Evolutionary conservation across 2,797 vertebrate species (phyloP).

Genomic region (Thunnus albacares): DNA sequence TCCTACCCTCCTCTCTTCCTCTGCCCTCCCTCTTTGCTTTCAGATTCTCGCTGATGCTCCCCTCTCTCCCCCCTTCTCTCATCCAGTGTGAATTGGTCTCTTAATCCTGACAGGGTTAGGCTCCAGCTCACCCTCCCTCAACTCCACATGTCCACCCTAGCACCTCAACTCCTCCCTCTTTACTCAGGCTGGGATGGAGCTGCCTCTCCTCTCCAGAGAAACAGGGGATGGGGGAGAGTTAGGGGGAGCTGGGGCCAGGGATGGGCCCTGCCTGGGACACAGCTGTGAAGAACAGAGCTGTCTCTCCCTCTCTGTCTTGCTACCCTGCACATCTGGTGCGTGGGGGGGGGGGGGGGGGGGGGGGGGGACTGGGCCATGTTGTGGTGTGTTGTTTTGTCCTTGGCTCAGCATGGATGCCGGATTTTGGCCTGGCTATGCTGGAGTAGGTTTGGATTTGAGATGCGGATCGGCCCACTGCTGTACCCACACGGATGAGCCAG

Average conservation of each 20-base stretch:
- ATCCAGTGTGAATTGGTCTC: constrained; percentile 62
- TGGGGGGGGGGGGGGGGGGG: neutral
- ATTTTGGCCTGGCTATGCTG: constrained; percentile 57
- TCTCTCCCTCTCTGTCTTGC: constrained; percentile 53
- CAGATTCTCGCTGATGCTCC: constrained; percentile 43
- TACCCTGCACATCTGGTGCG: constrained; percentile 70
- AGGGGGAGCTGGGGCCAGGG: constrained; percentile 12
- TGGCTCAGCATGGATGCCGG: constrained; percentile 54
- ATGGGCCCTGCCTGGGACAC: constrained; percentile 54
- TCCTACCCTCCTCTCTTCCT: constrained; percentile 1
- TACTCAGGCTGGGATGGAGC: constrained; percentile 40
- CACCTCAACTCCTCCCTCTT: constrained; percentile 29
- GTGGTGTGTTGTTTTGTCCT: constrained; percentile 66
- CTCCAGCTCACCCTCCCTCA: constrained; percentile 52
- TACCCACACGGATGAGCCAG: constrained; percentile 52
- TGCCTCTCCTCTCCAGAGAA: constrained; percentile 56
- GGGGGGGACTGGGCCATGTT: constrained; percentile 36
- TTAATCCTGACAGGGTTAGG: constrained; percentile 68
- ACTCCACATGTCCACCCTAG: constrained; percentile 55
- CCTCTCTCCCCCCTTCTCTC: constrained; percentile 37
- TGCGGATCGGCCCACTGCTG: constrained; percentile 53
- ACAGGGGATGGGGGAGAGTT: neutral
- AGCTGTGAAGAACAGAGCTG: constrained; percentile 63
- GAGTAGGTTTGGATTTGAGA: constrained; percentile 63
- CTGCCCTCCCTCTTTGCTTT: constrained; percentile 44